Evolutionary conservation across 2,797 vertebrate genomes (phyloP).

Genomic region (Ammospiza maritima): DNA sequence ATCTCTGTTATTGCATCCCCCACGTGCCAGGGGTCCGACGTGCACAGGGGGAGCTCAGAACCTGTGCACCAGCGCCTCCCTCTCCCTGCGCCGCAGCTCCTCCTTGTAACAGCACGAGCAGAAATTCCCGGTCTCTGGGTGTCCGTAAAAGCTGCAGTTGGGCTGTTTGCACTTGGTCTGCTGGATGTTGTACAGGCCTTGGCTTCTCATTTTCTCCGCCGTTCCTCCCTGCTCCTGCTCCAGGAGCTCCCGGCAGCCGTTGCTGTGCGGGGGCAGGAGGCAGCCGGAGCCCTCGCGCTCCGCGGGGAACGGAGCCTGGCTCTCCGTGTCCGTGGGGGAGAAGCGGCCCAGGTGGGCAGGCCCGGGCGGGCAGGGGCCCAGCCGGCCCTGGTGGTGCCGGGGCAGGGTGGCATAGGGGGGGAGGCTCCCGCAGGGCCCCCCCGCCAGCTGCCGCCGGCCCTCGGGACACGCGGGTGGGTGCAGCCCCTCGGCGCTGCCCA

Average conservation of each 20-base stretch:
- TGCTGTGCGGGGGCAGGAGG: constrained; percentile 32
- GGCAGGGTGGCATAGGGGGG: constrained; percentile 81
- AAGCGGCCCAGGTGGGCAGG: constrained; percentile 32
- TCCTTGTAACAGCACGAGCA: constrained; percentile 96
- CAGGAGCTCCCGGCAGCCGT: constrained; percentile 82
- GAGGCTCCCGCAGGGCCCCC: constrained; percentile 76
- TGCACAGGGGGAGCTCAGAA: constrained; percentile 78
- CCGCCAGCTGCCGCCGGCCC: constrained; percentile 82
- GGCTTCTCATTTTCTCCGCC: constrained; percentile 76
- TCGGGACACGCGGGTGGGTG: constrained; percentile 73
- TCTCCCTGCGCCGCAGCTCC: constrained; percentile 87
- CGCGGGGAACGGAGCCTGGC: constrained; percentile 72
- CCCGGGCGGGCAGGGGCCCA: constrained; percentile 73
- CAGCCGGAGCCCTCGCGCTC: constrained; percentile 60
- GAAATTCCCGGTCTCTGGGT: constrained; percentile 94
- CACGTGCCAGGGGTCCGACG: background rate
- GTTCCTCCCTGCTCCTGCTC: constrained; percentile 63
- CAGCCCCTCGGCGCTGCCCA: constrained; percentile 53
- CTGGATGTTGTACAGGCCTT: constrained; percentile 65
- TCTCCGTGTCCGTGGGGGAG: constrained; percentile 66
- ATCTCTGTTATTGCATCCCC: constrained; percentile 60
- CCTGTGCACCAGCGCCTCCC: constrained; percentile 84
- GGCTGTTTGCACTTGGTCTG: constrained; percentile 92
- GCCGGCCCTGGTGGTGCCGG: constrained; percentile 62
- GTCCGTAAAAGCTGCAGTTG: constrained; percentile 93